Conservation (phyloP, 2,113 vertebrate species). For the Pluvianellus socialis region DNA sequence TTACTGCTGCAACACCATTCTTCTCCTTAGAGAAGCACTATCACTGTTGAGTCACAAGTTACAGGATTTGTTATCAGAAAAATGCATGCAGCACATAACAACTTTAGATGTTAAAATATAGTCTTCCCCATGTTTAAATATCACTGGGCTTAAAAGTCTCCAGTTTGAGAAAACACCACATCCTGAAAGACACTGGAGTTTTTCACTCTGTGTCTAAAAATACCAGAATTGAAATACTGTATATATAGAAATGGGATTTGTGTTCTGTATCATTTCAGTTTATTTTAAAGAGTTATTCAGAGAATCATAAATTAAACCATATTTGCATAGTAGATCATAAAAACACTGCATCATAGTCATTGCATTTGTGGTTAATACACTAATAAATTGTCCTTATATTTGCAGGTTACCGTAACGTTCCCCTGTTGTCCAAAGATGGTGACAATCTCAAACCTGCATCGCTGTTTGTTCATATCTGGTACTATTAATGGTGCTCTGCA, state of each 20-base stretch:
- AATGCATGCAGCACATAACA: background rate
- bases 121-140: background rate
- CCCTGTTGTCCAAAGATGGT: conserved; percentile 76
- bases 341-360: background rate
- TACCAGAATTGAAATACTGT: background rate
- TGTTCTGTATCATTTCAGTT: background rate
- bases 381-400: conserved; percentile 1
- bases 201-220: background rate
- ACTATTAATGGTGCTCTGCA: background rate
- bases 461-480: conserved; percentile 81
- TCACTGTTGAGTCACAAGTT: background rate
- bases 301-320: background rate
- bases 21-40: background rate
- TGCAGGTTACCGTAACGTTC: conserved; percentile 84
- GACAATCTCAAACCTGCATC: conserved; percentile 79
- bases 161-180: background rate
- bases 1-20: background rate
- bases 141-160: background rate
- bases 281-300: background rate
- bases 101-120: background rate
- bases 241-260: background rate
- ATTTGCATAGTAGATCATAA: background rate
- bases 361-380: background rate
- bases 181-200: background rate
- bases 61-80: background rate